Evolutionary conservation across 2,888 invertebrate genomes (phyloP).

Genomic region (Drosophila testacea): DNA sequence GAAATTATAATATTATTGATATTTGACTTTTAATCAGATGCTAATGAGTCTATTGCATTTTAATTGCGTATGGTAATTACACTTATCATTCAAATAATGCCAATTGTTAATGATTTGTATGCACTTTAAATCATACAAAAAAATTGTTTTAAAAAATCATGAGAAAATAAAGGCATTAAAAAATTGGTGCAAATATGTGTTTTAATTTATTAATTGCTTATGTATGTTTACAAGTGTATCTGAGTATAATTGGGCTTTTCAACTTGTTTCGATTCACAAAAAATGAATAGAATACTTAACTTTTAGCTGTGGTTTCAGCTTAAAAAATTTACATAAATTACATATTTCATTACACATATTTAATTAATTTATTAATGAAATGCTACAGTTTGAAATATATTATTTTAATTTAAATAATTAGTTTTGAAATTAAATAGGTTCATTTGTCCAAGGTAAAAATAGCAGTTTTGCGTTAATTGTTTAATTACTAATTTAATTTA

Average conservation of each 20-base stretch:
- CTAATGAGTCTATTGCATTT: conserved; percentile 16
- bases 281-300: background rate
- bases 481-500: background rate
- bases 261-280: background rate
- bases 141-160: background rate
- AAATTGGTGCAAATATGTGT: background rate
- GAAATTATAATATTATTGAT: conserved; percentile 8
- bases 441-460: background rate
- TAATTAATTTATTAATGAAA: background rate
- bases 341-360: background rate
- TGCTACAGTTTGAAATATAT: background rate
- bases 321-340: background rate
- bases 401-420: background rate
- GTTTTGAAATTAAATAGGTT: background rate
- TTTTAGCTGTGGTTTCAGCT: background rate
- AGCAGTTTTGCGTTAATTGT: background rate
- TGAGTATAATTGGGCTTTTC: background rate
- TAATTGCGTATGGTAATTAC: conserved; percentile 14
- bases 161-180: background rate
- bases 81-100: conserved; percentile 4
- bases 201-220: conserved; percentile 1
- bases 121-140: background rate
- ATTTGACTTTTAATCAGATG: background rate
- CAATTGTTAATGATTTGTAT: conserved; percentile 1
- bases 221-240: background rate